Conservation (phyloP, 2,113 vertebrate species). For the Urocolius indicus region DNA sequence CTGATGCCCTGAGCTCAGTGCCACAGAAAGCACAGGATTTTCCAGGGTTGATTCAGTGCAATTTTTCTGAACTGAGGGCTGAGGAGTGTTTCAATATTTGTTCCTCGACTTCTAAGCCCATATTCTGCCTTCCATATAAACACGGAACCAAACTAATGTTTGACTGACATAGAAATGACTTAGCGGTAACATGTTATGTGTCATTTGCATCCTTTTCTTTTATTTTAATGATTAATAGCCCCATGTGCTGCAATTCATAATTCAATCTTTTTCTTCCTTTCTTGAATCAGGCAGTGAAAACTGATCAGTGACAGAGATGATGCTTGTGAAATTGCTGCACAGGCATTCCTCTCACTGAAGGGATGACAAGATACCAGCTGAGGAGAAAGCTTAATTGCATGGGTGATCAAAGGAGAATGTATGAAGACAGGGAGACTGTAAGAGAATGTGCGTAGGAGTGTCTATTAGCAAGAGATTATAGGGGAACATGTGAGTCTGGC, state of each 20-base stretch:
- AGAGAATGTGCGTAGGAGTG: not conserved
- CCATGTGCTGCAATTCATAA: constrained; percentile 11
- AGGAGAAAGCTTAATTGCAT: constrained; percentile 44
- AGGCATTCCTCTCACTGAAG: not conserved
- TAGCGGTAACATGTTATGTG: not conserved
- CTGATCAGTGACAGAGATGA: not conserved
- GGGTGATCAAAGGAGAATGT: constrained; percentile 10
- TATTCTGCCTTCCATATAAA: not conserved
- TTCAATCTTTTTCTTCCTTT: not conserved
- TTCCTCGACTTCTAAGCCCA: not conserved
- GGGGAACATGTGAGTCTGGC: not conserved
- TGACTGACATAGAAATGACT: not conserved
- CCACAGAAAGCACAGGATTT: not conserved
- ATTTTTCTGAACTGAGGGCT: not conserved
- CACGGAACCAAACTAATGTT: not conserved
- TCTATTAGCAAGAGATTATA: constrained; percentile 42
- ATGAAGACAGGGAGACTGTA: not conserved
- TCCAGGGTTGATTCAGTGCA: not conserved
- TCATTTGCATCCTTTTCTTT: not conserved
- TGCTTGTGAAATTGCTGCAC: not conserved
- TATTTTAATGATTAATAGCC: constrained; percentile 3
- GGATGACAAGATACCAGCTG: constrained; percentile 23
- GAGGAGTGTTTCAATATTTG: not conserved
- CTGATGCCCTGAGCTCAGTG: not conserved
- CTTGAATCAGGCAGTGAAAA: not conserved